These are phyloP conservation scores for Scalopus aquaticus DNA, from an alignment of 2,113 vertebrate species.

Conservation along the genomic window DNA sequence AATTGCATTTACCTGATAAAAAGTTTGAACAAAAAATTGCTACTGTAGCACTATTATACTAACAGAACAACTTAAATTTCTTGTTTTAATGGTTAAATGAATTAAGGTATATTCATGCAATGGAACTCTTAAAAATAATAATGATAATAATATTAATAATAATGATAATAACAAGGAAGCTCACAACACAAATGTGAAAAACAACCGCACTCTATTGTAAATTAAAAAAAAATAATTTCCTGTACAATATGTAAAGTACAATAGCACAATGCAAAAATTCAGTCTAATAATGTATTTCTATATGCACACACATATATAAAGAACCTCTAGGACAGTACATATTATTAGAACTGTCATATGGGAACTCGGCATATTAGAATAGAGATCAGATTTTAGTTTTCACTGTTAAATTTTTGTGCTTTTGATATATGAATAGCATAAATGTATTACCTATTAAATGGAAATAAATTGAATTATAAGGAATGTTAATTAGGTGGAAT, in stretches of 20 bases:
- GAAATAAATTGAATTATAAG: not conserved
- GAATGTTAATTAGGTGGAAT: not conserved
- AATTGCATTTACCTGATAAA: not conserved
- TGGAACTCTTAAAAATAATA: too few species aligned
- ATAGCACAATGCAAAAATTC: not conserved
- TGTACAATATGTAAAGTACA: not conserved
- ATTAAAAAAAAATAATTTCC: not conserved
- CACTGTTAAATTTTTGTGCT: not conserved
- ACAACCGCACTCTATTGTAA: not conserved
- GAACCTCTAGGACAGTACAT: not conserved
- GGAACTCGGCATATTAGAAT: not conserved
- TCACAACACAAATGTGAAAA: not conserved
- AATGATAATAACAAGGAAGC: not conserved
- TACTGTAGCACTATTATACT: not conserved
- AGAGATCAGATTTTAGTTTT: not conserved
- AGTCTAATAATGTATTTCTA: not conserved
- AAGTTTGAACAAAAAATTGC: not conserved
- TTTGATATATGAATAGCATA: not conserved
- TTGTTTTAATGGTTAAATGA: not conserved
- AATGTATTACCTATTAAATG: not conserved
- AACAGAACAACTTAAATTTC: not conserved
- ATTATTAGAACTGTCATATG: not conserved
- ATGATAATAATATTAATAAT: not conserved
- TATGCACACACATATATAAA: not conserved
- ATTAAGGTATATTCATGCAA: not conserved